Evolutionary conservation across 2,113 vertebrate species (phyloP), one percentile per base, ranked within the genome.

Genomic region (Apodemus speciosus): DNA sequence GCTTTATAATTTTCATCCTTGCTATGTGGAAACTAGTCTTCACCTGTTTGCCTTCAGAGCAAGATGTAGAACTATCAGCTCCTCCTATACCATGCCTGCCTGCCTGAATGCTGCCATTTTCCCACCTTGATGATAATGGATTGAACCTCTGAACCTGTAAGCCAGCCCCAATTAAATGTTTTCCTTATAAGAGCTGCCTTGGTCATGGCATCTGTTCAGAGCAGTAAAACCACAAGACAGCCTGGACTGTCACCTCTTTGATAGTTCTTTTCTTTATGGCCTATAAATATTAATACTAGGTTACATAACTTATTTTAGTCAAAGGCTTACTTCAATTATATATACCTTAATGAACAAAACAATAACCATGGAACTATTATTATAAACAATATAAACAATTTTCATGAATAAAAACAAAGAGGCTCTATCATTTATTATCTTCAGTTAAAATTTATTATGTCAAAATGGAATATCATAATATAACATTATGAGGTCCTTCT

Each of bases 251-350:
- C 88, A 91, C 46, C 51, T 90, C 21, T 10, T 51, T 91, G 6
- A 0, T 68, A 58, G 60, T 20, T 64, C 35, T 83, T 94, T 80
- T 68, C 21, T 92, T 96, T 92, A 62, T 90, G 14, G 2, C 30
- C 80, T 75, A 89, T 75, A 89, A 95, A 84, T 9, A 86, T 94
- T 0, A 94, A 95, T 81, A 89, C n/a, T 13, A 32, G 46, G 25
- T 9, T 80, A 90, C 16, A 58, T 18, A 64, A 69, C 51, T 11
- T 15, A 85, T 92, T 96, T 95, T 69, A 92, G 38, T 56, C 79
- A 49, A 93, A 95, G 35, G 68, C 21, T 92, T 72, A 49, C 0
- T 46, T 35, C 0, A 94, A 83, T 68, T n/a, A 93, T 60, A 23
- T 60, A 60, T 23, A 60, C 4, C 14, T 89, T 46, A 32, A 93